Base-by-base conservation (phyloP, 2,113 vertebrate genomes). In the Dromaius novaehollandiae region DNA sequence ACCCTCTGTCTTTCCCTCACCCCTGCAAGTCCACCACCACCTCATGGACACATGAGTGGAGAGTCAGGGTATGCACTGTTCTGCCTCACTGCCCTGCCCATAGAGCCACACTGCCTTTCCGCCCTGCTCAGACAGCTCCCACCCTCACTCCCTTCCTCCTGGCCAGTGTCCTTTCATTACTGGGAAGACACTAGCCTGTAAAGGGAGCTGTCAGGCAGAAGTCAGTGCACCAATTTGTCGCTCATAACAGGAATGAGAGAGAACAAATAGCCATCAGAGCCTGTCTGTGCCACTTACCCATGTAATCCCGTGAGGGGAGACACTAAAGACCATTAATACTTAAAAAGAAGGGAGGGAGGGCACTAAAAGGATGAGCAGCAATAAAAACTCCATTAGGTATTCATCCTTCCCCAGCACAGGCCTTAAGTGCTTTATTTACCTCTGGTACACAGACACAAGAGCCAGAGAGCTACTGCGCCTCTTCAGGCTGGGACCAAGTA, bases 371-470 rank as follows among this genome's bases (percentile, higher is more conserved):
- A 46, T 44, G 26, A 88, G 15, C 22, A 89, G 48, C 22, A 84
- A 82, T 71, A 93, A 90, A 85, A 92, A 82, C 58, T 63, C 70
- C 77, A 87, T 92, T 42, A 86, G 30, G 40, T 83, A 78, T 34
- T 89, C 58, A 55, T 22, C 40, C 65, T 75, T 77, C 70, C 64
- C 55, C 71, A 50, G 34, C 24, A 30, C 12, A 75, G 44, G 14
- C 18, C 51, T 86, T 56, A 93, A 97, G 93, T 92, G 65, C 55
- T 96, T 96, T 94, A 94, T 97, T 96, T 97, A 95, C 91, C 82
- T 95, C 75, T 94, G 90, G 24, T 68, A 36, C 26, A 73, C 60
- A 90, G 60, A 22, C 44, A 55, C 13, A 46, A 75, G 55, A 81
- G 66, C 21, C 53, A 24, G 66, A 69, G 63, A 71, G 36, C 21